Evolutionary conservation across 2,113 vertebrate species (phyloP), one percentile per base, ranked within the genome.

Genomic region (Chitala chitala): DNA sequence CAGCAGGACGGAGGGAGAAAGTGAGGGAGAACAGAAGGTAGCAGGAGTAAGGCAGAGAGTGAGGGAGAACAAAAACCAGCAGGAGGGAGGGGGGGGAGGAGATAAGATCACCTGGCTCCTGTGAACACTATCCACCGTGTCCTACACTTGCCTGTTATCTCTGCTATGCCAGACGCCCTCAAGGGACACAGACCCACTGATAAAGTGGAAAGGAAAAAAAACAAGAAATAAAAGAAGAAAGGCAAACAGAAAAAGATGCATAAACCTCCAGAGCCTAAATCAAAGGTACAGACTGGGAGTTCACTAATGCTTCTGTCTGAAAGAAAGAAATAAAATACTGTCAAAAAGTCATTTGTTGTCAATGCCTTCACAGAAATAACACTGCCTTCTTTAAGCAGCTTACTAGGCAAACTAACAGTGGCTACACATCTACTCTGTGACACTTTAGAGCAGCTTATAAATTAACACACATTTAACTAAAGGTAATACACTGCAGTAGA

Each of bases 61-160:
- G 71, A 55, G 40, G 69, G 69, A 53, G 74, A 50, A 33, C 66
- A 68, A n/a, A n/a, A n/a, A n/a, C n/a, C n/a, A 64, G 56, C 9
- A 12, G 68, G 59, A 59, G 31, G 56, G 24, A 73, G 44, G 61
- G 54, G 59, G 54, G 74, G 40, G 55, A 6, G 26, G n/a, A 87
- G 88, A 91, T 75, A 89, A 89, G 84, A 91, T 91, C 89, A 84
- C 80, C 85, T 84, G 85, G 88, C 86, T 85, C 85, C 87, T 88
- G 86, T 89, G 89, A 90, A 91, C 89, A 90, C 81, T 88, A 86
- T 89, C 87, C 89, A 85, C 86, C 82, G 89, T 91, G 88, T 92
- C 88, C 87, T 89, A 89, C 87, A 89, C 87, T 88, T 59, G 80
- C 78, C 79, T 85, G 89, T 91, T 91, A 91, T 91, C 90, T 88